Conservation (phyloP, 2,797 vertebrate species). For the Craterocephalus amniculus region DNA sequence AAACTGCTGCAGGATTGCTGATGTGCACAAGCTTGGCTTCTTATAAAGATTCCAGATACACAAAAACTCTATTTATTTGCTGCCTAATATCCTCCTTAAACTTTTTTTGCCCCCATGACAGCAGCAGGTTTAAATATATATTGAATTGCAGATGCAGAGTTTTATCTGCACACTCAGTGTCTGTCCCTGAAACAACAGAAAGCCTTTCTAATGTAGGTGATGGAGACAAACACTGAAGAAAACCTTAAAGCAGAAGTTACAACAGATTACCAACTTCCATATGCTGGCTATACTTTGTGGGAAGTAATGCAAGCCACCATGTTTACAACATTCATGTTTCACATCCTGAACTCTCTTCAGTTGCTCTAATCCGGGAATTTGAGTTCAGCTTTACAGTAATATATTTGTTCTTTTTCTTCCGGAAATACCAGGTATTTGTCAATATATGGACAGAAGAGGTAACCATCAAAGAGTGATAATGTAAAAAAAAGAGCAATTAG, state of each 20-base stretch:
- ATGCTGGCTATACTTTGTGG: neutral
- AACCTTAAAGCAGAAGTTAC: constrained; percentile 60
- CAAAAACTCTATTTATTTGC: constrained; percentile 31
- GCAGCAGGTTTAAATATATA: constrained; percentile 46
- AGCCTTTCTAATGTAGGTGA: neutral
- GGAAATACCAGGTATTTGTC: neutral
- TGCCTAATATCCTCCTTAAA: constrained; percentile 41
- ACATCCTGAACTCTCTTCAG: constrained; percentile 9
- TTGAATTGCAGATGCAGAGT: constrained; percentile 22
- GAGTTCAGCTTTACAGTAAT: neutral
- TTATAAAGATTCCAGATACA: constrained; percentile 21
- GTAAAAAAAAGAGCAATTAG: rapidly evolving
- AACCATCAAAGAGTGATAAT: neutral
- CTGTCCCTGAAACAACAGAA: neutral
- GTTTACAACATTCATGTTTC: constrained; percentile 16
- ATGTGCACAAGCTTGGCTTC: constrained; percentile 1
- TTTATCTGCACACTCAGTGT: neutral
- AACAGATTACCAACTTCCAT: constrained; percentile 40
- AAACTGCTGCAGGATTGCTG: constrained; percentile 1
- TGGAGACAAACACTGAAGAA: neutral
- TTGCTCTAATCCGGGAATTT: constrained; percentile 4
- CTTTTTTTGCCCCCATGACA: constrained; percentile 3
- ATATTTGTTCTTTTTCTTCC: neutral
- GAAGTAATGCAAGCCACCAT: constrained; percentile 32
- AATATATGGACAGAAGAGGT: neutral